Evolutionary conservation across 1,140 invertebrate genomes (phyloP), one percentile per base, ranked within the genome.

Genomic region (Asobara japonica): DNA sequence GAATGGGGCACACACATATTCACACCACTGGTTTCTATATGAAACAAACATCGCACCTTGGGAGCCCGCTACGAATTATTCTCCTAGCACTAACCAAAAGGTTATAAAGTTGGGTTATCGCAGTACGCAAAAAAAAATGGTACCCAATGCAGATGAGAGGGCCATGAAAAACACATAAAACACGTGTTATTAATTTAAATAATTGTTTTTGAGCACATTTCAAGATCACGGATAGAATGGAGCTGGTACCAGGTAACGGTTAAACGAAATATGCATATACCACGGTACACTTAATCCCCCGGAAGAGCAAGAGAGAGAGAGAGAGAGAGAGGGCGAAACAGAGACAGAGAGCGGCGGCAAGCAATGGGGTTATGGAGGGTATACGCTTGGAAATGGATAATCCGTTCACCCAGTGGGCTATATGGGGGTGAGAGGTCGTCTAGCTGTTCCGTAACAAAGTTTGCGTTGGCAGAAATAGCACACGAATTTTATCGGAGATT

Each of bases 401-500:
- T 27, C 20, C 20, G 22, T 51, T 51, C 45, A 56, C 22, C 18
- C 7, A n/a, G 4, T n/a, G 48, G 16, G 3, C 25, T 13, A 60
- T 27, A 13, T 11, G 16, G 27, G 11, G 60, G 11, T 30, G 2
- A 27, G 22, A 60, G 51, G 29, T 66, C 64, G 11, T 38, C 18
- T 66, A 66, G 16, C 27, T 56, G 13, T 56, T 51, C 30, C 16
- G 45, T 30, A 68, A 56, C 67, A 60, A 70, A 70, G 60, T 70
- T 70, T 70, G 33, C 36, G 69, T 60, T 48, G 38, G 36, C 36
- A 70, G 27, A 41, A 64, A 70, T 48, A 64, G 33, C 13, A 31
- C 29, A 41, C 30, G 33, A 64, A 64, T 64, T 70, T 70, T 70
- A 70, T 70, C 38, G 60, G 36, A 70, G 67, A 69, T 69, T 38